Base-by-base conservation (phyloP, 2,888 invertebrate species). In the Amphipoea oculea region DNA sequence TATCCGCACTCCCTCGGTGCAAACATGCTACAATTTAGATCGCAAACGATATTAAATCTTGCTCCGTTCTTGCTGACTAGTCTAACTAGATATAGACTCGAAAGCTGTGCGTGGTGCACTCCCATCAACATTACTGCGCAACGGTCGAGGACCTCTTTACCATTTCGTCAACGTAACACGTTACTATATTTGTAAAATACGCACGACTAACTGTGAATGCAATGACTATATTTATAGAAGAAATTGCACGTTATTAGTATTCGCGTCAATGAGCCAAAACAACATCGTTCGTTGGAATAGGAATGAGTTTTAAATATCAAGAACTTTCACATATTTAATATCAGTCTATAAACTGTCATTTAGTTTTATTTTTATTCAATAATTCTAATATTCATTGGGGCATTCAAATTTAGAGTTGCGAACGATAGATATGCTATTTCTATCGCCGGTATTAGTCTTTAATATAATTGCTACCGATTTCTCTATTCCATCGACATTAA, bases 71-170 rank as follows among this genome's bases (percentile, higher is more conserved):
- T 90, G 86, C 85, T 83, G 90, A 92, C 93, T 89, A 88, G 92
- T 93, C 88, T 86, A 85, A 91, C 94, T 85, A 90, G 93, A 91
- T 92, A 85, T 85, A 81, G 75, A 82, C 91, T 93, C 82, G 94
- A 94, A 95, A 94, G 93, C 93, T 92, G 92, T 91, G 88, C 86
- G 79, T 86, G 82, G 36, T 76, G 72, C 90, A 83, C 89, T 92
- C 90, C 89, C 88, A 90, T 90, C 89, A 91, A 87, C 89, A 90
- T 91, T 90, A 89, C 83, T 82, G 89, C 84, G 84, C 89, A 88
- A 81, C 90, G 93, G 93, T 93, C 92, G 90, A 88, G 92, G 94
- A 94, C 93, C 94, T 91, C 88, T 89, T 91, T 93, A 91, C 89
- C 90, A 92, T 92, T 92, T 90, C 85, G 89, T 88, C 81, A 84